These are phyloP conservation scores for Galaxea fascicularis DNA, from an alignment of 92 coral and sea anemone genomes.

Conservation along the genomic window DNA sequence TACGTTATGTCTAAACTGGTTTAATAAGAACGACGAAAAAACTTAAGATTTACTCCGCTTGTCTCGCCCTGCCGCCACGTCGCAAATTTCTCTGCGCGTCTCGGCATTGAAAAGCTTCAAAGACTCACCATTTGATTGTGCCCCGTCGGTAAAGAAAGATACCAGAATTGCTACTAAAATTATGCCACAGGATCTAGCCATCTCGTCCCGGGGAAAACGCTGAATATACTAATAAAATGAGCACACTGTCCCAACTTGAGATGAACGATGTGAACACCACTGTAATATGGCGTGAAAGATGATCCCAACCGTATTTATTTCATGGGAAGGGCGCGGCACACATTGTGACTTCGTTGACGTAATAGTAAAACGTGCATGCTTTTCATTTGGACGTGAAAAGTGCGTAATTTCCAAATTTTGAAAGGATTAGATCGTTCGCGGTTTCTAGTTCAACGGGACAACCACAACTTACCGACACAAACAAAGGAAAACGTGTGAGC, in stretches of 20 bases:
- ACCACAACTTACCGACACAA: too few species aligned
- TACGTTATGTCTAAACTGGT: neutral
- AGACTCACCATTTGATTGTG: conserved; percentile 12
- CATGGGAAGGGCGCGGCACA: conserved; percentile 13
- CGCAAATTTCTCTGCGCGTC: neutral
- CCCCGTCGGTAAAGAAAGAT: conserved; percentile 2
- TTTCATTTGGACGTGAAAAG: too few species aligned
- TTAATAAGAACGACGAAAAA: neutral
- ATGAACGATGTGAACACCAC: neutral
- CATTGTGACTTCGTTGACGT: conserved; percentile 18
- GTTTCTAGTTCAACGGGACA: too few species aligned
- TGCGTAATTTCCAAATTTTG: too few species aligned
- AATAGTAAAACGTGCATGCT: neutral
- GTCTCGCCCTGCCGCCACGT: neutral
- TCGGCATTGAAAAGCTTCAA: neutral
- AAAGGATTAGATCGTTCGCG: too few species aligned
- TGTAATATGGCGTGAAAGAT: neutral
- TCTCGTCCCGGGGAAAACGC: neutral
- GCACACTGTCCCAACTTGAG: neutral
- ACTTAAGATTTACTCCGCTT: neutral
- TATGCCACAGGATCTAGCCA: conserved; percentile 3
- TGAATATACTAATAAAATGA: neutral
- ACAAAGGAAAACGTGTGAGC: too few species aligned
- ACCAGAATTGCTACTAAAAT: conserved; percentile 1
- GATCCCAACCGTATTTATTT: conserved; percentile 26